Evolutionary conservation across 2,797 vertebrate species (phyloP), one percentile per base, ranked within the genome.

Genomic region (Fistularia commersonii): DNA sequence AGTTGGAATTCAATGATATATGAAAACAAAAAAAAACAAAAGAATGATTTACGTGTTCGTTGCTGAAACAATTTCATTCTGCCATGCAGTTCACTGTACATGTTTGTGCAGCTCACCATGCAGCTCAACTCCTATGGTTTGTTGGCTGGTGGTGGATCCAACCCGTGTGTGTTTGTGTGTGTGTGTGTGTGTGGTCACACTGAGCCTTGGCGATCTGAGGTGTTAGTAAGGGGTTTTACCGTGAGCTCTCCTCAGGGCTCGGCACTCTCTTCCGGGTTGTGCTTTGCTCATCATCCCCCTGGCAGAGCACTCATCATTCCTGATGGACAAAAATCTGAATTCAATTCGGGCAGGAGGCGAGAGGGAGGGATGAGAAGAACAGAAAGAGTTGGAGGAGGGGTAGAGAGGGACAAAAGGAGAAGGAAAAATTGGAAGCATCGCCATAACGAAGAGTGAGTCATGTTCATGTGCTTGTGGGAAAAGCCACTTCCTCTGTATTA

Each of bases 401-500:
- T 38, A 45, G 36, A 49, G 45, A 54, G 66, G 57, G 54, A 63
- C 57, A 72, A 76, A 76, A 74, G 53, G 70, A 76, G 73, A 77
- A 79, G 66, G 65, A 83, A 78, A 80, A 78, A 81, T 68, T 83
- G 76, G 77, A 82, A 74, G 56, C 49, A 1, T 41, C 54, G 76
- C 64, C 55, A 59, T 64, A 51, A 71, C 66, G 69, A 66, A 12
- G 72, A 77, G 66, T 85, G 84, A 88, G 76, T 87, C 84, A 87
- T 70, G 54, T 69, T 83, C 84, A 87, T 84, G 83, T 64, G 81
- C 69, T 66, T 79, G 74, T 78, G 82, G 82, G 77, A 82, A 68
- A 81, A 74, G 72, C 76, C 70, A 85, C 84, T 86, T 84, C 84
- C 83, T 82, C 73, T 70, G 59, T 69, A 59, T 70, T 58, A 65